Base-by-base conservation (phyloP, 2,888 invertebrate species). In the Orchesella flavescens region DNA sequence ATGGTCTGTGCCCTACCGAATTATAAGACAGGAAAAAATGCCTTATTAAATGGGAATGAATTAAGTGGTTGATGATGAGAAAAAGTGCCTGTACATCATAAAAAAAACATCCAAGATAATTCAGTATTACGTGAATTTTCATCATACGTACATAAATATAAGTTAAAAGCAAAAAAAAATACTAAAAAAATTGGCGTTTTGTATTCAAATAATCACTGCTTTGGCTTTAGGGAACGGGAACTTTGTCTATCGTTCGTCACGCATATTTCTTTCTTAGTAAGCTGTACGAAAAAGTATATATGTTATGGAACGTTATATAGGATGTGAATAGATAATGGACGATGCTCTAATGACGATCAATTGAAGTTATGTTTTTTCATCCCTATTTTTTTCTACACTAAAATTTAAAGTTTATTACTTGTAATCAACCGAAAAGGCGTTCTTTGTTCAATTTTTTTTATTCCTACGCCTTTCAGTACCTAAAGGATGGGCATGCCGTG, bases 221-320 rank as follows among this genome's bases (percentile, higher is more conserved):
- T 34, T 69, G 63, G 74, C 81, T 69, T 34, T 69, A 69, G 74
- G 80, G 73, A 74, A 65, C 65, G 15, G 66, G 59, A 66, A 19
- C 61, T 17, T 43, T 21, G 55, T 81, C 61, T 15, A 69, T 81
- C 71, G 63, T 43, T 73, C 81, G 81, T 81, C 81, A 81, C 81
- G 81, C 81, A 81, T 61, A 21, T 75, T 75, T 61, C 12, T 12
- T 81, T 69, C 74, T 34, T 53, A 69, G n/a, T 43, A 43, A 63
- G 59, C 3, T 24, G 34, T 24, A 63, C 4, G 55, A 81, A 75
- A 81, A 81, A 81, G 69, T 74, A 49, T n/a, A n/a, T n/a, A n/a
- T n/a, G n/a, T n/a, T n/a, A n/a, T n/a, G n/a, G n/a, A n/a, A n/a
- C n/a, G 75, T 81, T 75, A 13, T 59, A 43, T 12, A 17, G 34